Evolutionary conservation across 2,888 invertebrate genomes (phyloP), one percentile per base, ranked within the genome.

Genomic region (Melanchra persicariae): DNA sequence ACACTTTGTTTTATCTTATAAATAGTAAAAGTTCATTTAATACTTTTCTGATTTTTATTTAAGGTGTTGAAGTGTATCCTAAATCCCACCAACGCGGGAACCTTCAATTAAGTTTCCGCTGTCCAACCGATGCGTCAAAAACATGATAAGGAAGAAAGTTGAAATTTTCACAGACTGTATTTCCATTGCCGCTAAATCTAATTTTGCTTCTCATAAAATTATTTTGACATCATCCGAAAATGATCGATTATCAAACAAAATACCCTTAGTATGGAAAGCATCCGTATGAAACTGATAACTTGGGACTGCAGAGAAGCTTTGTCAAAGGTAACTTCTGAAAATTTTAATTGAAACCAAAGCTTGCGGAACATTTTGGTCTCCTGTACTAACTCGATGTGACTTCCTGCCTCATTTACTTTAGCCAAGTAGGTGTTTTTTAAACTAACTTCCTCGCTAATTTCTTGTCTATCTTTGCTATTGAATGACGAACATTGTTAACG

Each of bases 401-500:
- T 49, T 52, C 17, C 74, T 40, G 34, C 37, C n/a, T 43, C 34
- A 19, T 61, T 61, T 9, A 54, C 24, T 52, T 30, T 19, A 47
- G 8, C 17, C 19, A n/a, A 64, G n/a, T 34, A 10, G 2, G 24
- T 67, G 12, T 37, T n/a, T n/a, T 30, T 30, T 57, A 9, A 24
- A 43, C 24, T 7, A 43, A 72, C 26, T 63, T 43, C 19, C 15
- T 47, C 45, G 45, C 45, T 45, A 45, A 45, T 45, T 45, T 8
- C 45, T 45, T 6, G 17, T 34, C 9, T 17, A 43, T 57, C 12
- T 30, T 49, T 43, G n/a, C 40, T 17, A 19, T 34, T 54, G n/a
- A 49, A 58, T 74, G 59, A 74, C 66, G 75, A 49, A 67, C 10
- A n/a, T n/a, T 40, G 12, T 40, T 58, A 8, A n/a, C 51, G 45